phyloP scores from a whole-genome alignment of 2,113 vertebrate genomes.

The Thinocorus orbignyianus region DNA sequence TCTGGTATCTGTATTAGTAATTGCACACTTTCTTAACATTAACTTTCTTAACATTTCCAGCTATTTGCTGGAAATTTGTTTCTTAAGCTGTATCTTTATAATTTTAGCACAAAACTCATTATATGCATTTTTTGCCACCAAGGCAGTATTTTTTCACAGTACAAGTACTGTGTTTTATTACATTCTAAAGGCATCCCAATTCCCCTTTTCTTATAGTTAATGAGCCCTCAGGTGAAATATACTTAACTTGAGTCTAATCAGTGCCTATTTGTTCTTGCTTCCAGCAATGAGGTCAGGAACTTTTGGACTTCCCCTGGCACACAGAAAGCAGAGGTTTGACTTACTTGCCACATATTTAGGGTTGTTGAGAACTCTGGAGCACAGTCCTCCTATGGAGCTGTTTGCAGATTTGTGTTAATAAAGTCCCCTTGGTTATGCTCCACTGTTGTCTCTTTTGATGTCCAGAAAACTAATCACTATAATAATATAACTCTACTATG shows the following conservation, averaged over 20 bases:
- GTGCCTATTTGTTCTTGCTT: conserved; percentile 66
- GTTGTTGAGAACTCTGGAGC: conserved; percentile 47
- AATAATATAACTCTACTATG: conserved; percentile 22
- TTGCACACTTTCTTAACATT: neutral
- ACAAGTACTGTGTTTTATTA: conserved; percentile 51
- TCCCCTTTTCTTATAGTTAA: conserved; percentile 61
- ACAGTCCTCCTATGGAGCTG: conserved; percentile 40
- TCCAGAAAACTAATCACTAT: conserved; percentile 45
- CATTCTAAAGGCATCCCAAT: conserved; percentile 53
- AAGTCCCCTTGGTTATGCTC: conserved; percentile 18
- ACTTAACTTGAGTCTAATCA: conserved; percentile 60
- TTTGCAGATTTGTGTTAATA: conserved; percentile 57
- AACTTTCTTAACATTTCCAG: too few species aligned
- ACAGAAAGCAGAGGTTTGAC: conserved; percentile 32
- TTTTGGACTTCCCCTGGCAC: conserved; percentile 56
- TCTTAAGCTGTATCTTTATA: conserved; percentile 23
- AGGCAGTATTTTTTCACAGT: conserved; percentile 61
- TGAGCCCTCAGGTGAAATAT: conserved; percentile 66
- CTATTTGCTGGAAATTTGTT: conserved; percentile 41
- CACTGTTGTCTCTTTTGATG: conserved; percentile 50
- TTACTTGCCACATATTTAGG: conserved; percentile 45
- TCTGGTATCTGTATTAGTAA: neutral
- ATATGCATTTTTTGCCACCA: conserved; percentile 56
- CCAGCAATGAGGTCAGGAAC: conserved; percentile 65
- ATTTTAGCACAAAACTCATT: conserved; percentile 56